phyloP scores from a whole-genome alignment of 2,797 vertebrate species.

The Remorina albescens region DNA sequence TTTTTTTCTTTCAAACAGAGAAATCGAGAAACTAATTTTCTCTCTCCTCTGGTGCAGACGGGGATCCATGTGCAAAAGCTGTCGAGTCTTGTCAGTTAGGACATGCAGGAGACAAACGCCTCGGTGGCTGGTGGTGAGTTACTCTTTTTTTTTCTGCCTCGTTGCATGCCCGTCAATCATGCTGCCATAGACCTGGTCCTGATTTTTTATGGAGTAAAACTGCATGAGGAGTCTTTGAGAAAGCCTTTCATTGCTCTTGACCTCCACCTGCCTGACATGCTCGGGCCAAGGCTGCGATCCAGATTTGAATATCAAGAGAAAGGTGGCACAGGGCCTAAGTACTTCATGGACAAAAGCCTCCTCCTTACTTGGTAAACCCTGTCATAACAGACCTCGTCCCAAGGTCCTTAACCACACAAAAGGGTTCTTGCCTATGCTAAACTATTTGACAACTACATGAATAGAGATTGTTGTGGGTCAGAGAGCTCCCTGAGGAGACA shows the following conservation, averaged over 20 bases:
- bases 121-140: constrained; percentile 50
- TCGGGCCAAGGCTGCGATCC: constrained; percentile 35
- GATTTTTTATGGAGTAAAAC: constrained; percentile 67
- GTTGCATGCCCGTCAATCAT: constrained; percentile 41
- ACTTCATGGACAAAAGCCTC: constrained; percentile 31
- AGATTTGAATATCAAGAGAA: constrained; percentile 76
- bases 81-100: constrained; percentile 41
- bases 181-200: constrained; percentile 40
- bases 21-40: constrained; percentile 67
- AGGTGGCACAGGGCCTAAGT: constrained; percentile 43
- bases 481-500: constrained; percentile 45
- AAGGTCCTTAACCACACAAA: constrained; percentile 49
- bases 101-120: constrained; percentile 26
- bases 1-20: constrained; percentile 8
- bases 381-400: constrained; percentile 48
- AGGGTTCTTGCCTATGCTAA: constrained; percentile 56
- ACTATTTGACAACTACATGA: constrained; percentile 63
- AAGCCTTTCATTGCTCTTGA: constrained; percentile 62
- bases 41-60: constrained; percentile 31
- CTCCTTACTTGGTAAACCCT: constrained; percentile 21
- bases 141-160: constrained; percentile 46
- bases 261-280: constrained; percentile 54
- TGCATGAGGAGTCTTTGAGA: constrained; percentile 59
- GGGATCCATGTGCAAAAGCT: constrained; percentile 39
- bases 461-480: constrained; percentile 52